Evolutionary conservation across 2,113 vertebrate species (phyloP).

Genomic region (Oreochromis tanganicae): DNA sequence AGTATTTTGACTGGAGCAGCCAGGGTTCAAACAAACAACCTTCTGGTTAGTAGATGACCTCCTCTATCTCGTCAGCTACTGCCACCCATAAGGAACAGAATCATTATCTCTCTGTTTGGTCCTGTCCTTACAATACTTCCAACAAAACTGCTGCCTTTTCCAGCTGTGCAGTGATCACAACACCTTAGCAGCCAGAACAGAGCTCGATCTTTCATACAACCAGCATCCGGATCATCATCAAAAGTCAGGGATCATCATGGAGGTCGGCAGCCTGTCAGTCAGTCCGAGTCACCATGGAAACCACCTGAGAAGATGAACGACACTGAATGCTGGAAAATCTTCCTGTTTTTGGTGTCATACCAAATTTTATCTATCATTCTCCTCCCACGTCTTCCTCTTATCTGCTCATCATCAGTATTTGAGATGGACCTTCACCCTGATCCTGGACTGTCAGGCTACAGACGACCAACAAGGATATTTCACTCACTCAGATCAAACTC

Average conservation of each 20-base stretch:
- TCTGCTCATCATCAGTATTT: accelerated
- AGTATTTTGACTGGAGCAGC: background rate
- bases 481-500: background rate
- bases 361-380: background rate
- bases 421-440: background rate
- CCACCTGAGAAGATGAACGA: background rate
- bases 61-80: accelerated
- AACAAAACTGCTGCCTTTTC: background rate
- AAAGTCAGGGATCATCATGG: background rate
- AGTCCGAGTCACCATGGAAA: background rate
- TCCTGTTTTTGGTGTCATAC: background rate
- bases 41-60: background rate
- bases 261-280: background rate
- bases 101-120: background rate
- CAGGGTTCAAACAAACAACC: background rate
- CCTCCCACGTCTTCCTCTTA: background rate
- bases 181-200: accelerated
- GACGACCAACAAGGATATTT: background rate
- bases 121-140: background rate
- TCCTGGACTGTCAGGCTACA: background rate
- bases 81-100: background rate
- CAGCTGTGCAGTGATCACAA: background rate
- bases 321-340: background rate
- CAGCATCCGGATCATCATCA: background rate
- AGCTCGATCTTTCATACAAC: background rate